These are phyloP conservation scores for Drosophila affinis DNA, from an alignment of 2,888 invertebrate species.

Conservation along the genomic window DNA sequence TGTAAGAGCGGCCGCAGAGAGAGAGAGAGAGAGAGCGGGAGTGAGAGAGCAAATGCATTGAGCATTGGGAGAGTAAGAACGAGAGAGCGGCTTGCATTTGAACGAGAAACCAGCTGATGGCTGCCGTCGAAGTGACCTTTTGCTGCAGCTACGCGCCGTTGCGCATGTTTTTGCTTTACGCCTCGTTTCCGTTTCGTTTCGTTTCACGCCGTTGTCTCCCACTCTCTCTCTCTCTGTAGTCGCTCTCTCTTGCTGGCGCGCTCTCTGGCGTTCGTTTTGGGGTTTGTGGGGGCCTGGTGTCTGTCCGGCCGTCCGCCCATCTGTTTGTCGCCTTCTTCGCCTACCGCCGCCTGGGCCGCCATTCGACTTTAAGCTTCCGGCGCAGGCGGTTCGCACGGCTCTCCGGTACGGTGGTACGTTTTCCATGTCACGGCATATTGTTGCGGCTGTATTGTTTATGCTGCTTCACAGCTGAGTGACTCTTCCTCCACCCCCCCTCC, in stretches of 20 bases:
- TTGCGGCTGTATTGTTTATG: constrained; percentile 13
- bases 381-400: constrained; percentile 65
- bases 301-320: background rate
- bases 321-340: constrained; percentile 20
- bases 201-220: constrained; percentile 50
- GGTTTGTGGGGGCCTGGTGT: background rate
- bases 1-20: background rate
- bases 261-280: constrained; percentile 12
- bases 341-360: constrained; percentile 13
- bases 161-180: constrained; percentile 42
- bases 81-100: background rate
- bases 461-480: constrained; percentile 60
- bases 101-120: constrained; percentile 17
- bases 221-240: constrained; percentile 5
- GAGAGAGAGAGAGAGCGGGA: too few species aligned
- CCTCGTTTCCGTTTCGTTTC: constrained; percentile 67
- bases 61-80: background rate
- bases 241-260: constrained; percentile 11
- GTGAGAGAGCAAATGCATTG: background rate
- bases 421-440: constrained; percentile 13
- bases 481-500: background rate
- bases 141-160: constrained; percentile 21
- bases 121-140: constrained; percentile 28
- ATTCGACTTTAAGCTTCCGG: constrained; percentile 80
- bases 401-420: constrained; percentile 36